A percentile compares a stretch with the other conserved stretches of the same genome.
Evolutionary conservation across 2,797 vertebrate species (phyloP).

Genomic region (Xerus rutilus): DNA sequence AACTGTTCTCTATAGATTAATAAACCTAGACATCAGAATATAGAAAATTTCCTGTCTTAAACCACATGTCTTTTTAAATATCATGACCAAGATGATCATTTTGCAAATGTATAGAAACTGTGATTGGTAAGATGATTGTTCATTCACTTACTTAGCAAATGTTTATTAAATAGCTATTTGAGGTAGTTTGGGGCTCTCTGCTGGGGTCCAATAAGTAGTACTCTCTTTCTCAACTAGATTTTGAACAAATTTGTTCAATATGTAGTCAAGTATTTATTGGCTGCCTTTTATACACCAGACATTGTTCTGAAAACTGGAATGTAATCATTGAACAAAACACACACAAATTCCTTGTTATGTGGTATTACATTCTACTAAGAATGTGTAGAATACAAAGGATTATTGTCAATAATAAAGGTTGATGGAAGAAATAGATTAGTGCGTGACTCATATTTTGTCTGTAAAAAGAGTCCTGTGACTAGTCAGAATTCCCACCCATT

Average conservation of each 20-base stretch:
- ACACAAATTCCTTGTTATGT: not conserved
- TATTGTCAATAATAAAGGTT: not conserved
- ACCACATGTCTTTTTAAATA: not conserved
- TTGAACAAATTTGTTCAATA: not conserved
- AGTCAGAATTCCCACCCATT: not conserved
- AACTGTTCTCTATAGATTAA: conserved; percentile 17
- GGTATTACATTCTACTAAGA: conserved; percentile 2
- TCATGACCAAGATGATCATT: not conserved
- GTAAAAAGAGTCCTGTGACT: not conserved
- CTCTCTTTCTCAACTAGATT: not conserved
- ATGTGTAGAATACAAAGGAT: not conserved
- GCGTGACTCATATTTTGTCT: not conserved
- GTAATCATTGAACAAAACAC: not conserved
- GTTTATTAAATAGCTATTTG: conserved; percentile 16
- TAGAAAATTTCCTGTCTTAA: not conserved
- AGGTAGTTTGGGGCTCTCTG: not conserved
- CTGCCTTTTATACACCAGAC: not conserved
- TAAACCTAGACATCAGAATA: not conserved
- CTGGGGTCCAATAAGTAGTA: not conserved
- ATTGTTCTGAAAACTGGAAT: not conserved
- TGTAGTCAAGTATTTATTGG: conserved; percentile 5
- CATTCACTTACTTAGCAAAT: not conserved
- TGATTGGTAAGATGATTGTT: not conserved
- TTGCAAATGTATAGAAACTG: not conserved
- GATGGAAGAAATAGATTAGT: not conserved